Conservation (phyloP, 2,113 vertebrate species). For the Paradisaea rubra region DNA sequence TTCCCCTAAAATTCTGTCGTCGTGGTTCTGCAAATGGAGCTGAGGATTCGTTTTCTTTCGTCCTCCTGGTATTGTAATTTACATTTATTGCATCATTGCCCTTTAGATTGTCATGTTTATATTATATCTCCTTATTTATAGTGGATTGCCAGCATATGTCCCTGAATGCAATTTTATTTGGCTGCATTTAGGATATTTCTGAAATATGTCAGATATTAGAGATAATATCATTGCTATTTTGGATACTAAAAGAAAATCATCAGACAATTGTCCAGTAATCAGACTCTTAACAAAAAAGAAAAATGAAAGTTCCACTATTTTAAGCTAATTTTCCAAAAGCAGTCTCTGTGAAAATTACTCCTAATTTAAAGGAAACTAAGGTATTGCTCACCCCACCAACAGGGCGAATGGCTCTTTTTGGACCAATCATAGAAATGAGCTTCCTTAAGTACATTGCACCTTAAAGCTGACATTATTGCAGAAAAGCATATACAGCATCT, state of each 20-base stretch:
- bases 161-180: conserved; percentile 34
- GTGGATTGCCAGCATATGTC: neutral
- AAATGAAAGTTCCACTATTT: conserved; percentile 2
- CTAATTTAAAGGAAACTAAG: conserved; percentile 60
- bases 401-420: conserved; percentile 59
- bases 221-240: conserved; percentile 8
- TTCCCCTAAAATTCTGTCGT: neutral
- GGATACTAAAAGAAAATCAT: conserved; percentile 14
- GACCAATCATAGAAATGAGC: conserved; percentile 66
- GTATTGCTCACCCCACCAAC: conserved; percentile 25
- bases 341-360: conserved; percentile 57
- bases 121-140: neutral
- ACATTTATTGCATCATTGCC: neutral
- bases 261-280: neutral
- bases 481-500: conserved; percentile 67
- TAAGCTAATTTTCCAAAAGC: conserved; percentile 40
- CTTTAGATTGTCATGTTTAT: neutral
- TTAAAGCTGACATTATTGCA: conserved; percentile 74
- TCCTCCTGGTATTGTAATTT: neutral
- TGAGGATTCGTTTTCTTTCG: neutral
- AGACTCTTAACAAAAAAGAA: neutral
- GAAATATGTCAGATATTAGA: conserved; percentile 20
- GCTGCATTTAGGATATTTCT: conserved; percentile 4
- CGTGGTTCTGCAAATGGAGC: fast-evolving
- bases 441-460: conserved; percentile 62